Conservation (phyloP, 1,140 invertebrate genomes). For the Sinonovacula constricta region DNA sequence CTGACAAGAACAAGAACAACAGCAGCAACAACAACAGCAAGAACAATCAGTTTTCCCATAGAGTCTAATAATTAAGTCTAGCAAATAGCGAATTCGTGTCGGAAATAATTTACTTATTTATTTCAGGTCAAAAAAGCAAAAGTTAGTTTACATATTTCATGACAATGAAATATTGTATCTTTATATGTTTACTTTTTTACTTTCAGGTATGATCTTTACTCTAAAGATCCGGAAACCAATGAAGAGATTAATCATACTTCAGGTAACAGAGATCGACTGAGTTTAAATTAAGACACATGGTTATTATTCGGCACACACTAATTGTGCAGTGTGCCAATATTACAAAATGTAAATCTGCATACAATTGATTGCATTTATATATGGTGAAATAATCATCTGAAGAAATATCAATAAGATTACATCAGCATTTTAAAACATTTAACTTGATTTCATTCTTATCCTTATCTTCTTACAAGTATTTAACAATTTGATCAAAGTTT, state of each 20-base stretch:
- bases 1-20: too few species aligned
- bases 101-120: neutral
- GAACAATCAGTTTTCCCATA: neutral
- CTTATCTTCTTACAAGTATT: too few species aligned
- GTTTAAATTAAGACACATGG: too few species aligned
- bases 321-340: neutral
- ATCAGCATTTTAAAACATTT: neutral
- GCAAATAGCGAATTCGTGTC: neutral
- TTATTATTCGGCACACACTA: too few species aligned
- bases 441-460: neutral
- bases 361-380: neutral
- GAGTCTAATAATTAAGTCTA: neutral
- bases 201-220: constrained; percentile 39
- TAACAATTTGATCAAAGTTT: too few species aligned
- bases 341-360: neutral
- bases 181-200: neutral
- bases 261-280: constrained; percentile 4
- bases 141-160: too few species aligned
- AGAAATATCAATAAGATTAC: neutral
- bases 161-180: too few species aligned
- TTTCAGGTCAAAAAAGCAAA: too few species aligned
- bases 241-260: constrained; percentile 19
- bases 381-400: neutral
- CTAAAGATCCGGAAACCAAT: neutral
- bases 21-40: neutral